Percentiles rank a stretch among this genome's conserved stretches.
phyloP scores from a whole-genome alignment of 2,113 vertebrate species.

The Eublepharis macularius region DNA sequence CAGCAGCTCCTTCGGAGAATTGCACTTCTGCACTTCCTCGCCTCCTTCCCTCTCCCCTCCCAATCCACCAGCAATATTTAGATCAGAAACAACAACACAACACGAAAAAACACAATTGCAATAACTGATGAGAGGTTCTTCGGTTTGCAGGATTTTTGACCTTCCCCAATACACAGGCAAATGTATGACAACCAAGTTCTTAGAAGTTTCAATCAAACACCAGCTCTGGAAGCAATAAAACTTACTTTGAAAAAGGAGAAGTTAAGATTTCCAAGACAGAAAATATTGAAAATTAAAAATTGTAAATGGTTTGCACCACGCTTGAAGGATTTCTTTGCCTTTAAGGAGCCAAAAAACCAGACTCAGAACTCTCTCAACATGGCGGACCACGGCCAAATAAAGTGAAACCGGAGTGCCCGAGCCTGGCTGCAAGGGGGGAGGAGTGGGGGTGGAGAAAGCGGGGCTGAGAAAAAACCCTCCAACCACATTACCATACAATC shows the following conservation, averaged over 20 bases:
- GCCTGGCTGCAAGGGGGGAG: not conserved
- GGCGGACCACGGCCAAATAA: not conserved
- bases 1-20: not conserved
- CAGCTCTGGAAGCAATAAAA: not conserved
- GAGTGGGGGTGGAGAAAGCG: not conserved
- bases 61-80: not conserved
- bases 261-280: not conserved
- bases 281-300: too few species aligned
- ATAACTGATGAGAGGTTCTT: too few species aligned
- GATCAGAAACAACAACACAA: too few species aligned
- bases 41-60: too few species aligned
- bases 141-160: too few species aligned
- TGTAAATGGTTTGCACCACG: not conserved
- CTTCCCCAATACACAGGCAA: not conserved
- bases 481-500: slow-evolving; percentile 5
- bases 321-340: not conserved
- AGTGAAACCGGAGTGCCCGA: not conserved
- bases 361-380: not conserved
- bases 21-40: too few species aligned
- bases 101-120: too few species aligned
- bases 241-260: not conserved
- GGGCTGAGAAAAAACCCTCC: slow-evolving; percentile 18
- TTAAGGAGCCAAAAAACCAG: not conserved
- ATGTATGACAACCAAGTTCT: too few species aligned
- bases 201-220: not conserved